Evolutionary conservation across 2,888 invertebrate species (phyloP), one percentile per base, ranked within the genome.

Genomic region (Tachina fera): DNA sequence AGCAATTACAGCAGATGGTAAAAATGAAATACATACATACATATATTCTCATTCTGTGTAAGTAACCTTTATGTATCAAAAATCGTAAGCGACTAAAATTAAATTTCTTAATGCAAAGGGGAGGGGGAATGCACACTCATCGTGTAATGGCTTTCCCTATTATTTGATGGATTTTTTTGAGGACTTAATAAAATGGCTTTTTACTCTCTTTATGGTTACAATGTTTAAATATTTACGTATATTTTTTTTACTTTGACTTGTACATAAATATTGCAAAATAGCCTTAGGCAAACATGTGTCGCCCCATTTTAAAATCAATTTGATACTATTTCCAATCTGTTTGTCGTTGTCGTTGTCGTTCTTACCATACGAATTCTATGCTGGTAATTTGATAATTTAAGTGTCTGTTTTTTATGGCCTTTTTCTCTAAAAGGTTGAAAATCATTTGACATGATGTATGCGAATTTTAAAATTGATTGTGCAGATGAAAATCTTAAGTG

Each of bases 401-500:
- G 47, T 58, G 45, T 47, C 13, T 6, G 31, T 31, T 43, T 51
- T 61, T 63, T 71, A 16, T 41, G 19, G 47, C 13, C 10, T 10
- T 39, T 31, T n/a, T 41, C 31, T 45, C 31, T 31, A 31, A 31
- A 63, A 56, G 65, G 51, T 76, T 56, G 45, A 76, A n/a, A n/a
- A 53, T 76, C 75, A 65, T 65, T 43, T 31, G 53, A 63, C 63
- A 53, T 51, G 61, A 51, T 63, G 74, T 19, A 75, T 53, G 65
- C 51, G 61, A 19, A 61, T 63, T 43, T 58, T 49, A 45, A 53
- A 63, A 65, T 65, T 76, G 10, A 76, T 76, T 67, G 31, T 39
- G 4, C 39, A 56, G 67, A 76, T 56, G 49, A 67, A 67, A 76
- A 67, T 58, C 47, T 67, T 78, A 14, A 49, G 43, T 49, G 47